Evolutionary conservation across 2,113 vertebrate genomes (phyloP).

Genomic region (Felis catus): DNA sequence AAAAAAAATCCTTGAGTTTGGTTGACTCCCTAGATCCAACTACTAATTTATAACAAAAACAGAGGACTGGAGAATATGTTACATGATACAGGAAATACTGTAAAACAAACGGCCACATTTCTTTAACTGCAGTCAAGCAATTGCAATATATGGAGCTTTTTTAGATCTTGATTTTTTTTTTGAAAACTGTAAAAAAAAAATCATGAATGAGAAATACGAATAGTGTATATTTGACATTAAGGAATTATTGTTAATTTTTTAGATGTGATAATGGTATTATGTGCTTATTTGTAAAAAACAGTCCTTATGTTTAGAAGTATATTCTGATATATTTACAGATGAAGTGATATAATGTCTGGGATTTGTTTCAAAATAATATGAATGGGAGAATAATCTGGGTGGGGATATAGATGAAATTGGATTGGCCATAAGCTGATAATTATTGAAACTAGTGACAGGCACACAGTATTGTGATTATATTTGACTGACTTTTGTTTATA

Average conservation of each 20-base stretch:
- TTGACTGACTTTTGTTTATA: conserved; percentile 3
- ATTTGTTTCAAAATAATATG: neutral
- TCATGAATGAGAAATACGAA: neutral
- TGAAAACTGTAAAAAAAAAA: neutral
- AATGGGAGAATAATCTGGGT: neutral
- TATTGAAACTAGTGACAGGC: neutral
- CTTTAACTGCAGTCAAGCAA: neutral
- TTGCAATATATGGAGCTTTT: neutral
- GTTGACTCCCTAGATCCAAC: neutral
- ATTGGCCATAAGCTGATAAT: neutral
- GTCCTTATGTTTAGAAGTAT: neutral
- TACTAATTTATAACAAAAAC: conserved; percentile 6
- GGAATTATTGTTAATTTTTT: conserved; percentile 15
- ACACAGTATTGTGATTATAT: neutral
- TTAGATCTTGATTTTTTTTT: neutral
- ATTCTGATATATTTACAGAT: neutral
- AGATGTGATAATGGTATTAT: neutral
- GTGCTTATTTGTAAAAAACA: neutral
- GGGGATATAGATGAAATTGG: neutral
- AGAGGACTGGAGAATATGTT: neutral
- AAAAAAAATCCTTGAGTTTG: neutral
- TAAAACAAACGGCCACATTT: neutral
- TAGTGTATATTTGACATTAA: neutral
- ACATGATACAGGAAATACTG: neutral
- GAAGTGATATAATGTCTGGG: neutral